A percentile compares a stretch with the other conserved stretches of the same genome.
Evolutionary conservation across 1,140 invertebrate species (phyloP).

Genomic region (Idris sp.): DNA sequence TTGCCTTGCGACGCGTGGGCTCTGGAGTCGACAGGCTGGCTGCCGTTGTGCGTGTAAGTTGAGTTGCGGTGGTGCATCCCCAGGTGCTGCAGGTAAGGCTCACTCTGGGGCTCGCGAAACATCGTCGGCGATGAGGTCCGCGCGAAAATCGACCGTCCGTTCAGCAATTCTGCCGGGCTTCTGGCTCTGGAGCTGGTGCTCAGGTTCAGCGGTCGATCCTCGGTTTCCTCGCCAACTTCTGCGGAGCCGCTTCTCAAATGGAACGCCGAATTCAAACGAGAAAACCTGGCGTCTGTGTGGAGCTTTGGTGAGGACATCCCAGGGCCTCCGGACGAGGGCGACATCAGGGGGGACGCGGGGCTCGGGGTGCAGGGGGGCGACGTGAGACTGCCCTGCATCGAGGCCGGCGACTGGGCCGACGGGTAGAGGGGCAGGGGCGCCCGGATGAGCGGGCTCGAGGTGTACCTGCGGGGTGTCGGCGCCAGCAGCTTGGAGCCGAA

Average conservation of each 20-base stretch:
- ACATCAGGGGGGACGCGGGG: conserved; percentile 67
- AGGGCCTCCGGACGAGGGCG: conserved; percentile 64
- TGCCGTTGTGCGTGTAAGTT: conserved; percentile 62
- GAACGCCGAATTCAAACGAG: conserved; percentile 30
- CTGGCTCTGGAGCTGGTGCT: conserved; percentile 61
- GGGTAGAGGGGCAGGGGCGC: conserved; percentile 66
- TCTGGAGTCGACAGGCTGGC: conserved; percentile 65
- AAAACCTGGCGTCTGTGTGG: conserved; percentile 35
- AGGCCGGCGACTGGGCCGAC: conserved; percentile 61
- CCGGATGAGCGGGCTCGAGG: conserved; percentile 63
- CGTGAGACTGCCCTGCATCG: conserved; percentile 63
- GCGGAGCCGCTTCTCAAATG: conserved; percentile 33
- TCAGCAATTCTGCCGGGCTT: conserved; percentile 57
- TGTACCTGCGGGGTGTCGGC: conserved; percentile 63
- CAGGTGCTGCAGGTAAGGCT: conserved; percentile 63
- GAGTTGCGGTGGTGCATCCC: conserved; percentile 61
- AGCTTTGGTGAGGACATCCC: conserved; percentile 57
- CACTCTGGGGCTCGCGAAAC: conserved; percentile 64
- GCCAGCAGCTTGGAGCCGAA: conserved; percentile 58
- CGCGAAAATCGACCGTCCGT: conserved; percentile 59
- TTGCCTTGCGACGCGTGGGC: conserved; percentile 49
- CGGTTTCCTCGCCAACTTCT: conserved; percentile 46
- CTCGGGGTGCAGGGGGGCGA: conserved; percentile 66
- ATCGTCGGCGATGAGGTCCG: conserved; percentile 59
- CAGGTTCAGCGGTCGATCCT: conserved; percentile 65